Base-by-base conservation (phyloP, 2,113 vertebrate genomes). In the Dryoscopus gambensis region DNA sequence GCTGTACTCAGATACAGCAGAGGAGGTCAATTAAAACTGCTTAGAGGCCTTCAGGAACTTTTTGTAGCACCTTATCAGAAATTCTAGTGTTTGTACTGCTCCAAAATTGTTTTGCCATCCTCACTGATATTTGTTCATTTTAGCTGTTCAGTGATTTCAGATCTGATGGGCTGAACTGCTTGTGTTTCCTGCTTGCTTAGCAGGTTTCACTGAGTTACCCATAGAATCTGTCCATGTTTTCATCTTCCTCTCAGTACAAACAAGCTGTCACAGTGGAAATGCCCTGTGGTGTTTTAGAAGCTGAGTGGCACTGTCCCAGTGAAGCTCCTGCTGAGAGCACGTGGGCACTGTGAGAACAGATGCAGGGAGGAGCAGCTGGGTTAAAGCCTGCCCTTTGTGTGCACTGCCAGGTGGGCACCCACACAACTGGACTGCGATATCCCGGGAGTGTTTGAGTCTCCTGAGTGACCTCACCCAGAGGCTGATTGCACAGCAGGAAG, bases 361-460 rank as follows among this genome's bases (percentile, higher is more conserved):
- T 10, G 7, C 2, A 37, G 75, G 52, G 52, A 30, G 57, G 47
- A 93, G 27, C 53, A 65, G 44, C 46, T 53, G 75, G 35, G 56
- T 82, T 76, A 59, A 93, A 81, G 8, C 17, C 53, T 83, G 44
- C 39, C 53, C 68, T 80, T 52, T 95, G 50, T 64, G 15, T 89
- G 79, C 68, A 1, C 37, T 7, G 47, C 15, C 95, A 99, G 99
- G 99, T 89, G 99, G 99, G 39, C 99, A 99, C 94, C 98, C 99
- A 8, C 98, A 99, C 92, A 99, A 99, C 92, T 99, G 99, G 99
- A 98, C 98, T 39, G 98, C 99, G 6, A 98, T 99, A 95, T 99
- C 98, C 73, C 97, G 95, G 77, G 99, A 99, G 95, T 99, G 99
- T 91, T 95, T 99, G 96, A 98, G 94, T 83, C 97, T 99, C 85